Evolutionary conservation across 2,113 vertebrate genomes (phyloP).

Genomic region (Brevimyrus niger): DNA sequence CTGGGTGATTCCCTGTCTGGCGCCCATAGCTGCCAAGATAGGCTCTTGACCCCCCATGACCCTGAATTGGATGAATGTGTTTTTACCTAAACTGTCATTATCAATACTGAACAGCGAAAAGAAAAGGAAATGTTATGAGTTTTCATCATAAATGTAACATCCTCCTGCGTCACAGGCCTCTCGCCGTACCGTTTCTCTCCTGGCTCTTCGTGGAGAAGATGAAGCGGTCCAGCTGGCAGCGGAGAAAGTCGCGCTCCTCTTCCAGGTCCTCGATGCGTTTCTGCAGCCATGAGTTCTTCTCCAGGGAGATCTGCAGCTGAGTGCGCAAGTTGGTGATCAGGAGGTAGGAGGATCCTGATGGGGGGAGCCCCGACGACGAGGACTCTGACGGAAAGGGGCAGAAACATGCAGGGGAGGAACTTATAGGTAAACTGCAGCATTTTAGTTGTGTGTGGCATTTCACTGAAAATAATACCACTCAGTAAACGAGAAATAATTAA

Average conservation of each 20-base stretch:
- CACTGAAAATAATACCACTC: neutral
- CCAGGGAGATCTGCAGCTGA: conserved; percentile 80
- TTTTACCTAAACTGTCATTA: neutral
- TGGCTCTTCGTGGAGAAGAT: conserved; percentile 74
- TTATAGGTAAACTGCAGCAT: neutral
- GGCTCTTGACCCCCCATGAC: neutral
- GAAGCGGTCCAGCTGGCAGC: conserved; percentile 81
- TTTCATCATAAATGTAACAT: neutral
- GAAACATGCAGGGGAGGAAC: neutral
- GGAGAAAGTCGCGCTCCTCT: conserved; percentile 79
- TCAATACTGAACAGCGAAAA: neutral
- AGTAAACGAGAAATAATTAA: neutral
- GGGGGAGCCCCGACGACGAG: conserved; percentile 39
- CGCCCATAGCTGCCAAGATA: neutral
- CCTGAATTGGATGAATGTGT: neutral
- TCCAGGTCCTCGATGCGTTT: conserved; percentile 83
- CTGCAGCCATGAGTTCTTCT: conserved; percentile 82
- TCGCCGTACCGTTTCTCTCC: conserved; percentile 43
- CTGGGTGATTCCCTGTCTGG: neutral
- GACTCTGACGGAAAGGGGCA: conserved; percentile 38
- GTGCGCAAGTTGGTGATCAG: conserved; percentile 70
- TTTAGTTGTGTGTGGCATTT: neutral
- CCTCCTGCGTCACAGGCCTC: neutral
- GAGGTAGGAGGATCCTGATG: conserved; percentile 60
- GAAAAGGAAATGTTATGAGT: neutral